Evolutionary conservation across 2,888 invertebrate species (phyloP), one percentile per base, ranked within the genome.

Genomic region (Candidula unifasciata): DNA sequence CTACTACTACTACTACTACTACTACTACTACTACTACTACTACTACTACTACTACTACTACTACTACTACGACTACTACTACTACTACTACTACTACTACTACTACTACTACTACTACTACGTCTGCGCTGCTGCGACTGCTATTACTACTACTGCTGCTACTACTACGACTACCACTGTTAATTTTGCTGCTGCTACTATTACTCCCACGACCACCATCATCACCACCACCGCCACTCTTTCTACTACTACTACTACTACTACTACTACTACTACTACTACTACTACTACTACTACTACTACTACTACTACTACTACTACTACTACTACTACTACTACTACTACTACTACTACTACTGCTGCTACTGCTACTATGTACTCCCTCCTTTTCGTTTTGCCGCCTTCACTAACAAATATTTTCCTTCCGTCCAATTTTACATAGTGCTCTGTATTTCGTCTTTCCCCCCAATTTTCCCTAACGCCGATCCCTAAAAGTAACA

Each of bases 241-340:
- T 76, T 44, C 76, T 76, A n/a, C 54, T 76, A n/a, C 76, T 76
- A 54, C 76, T 76, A 54, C 54, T 52, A 16, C 18, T 76, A 54
- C 54, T 76, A 16, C 54, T 76, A n/a, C 54, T 16, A n/a, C 54
- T 54, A n/a, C 54, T 54, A n/a, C 54, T 54, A n/a, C 54, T 76
- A n/a, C 54, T 76, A n/a, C 54, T 76, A n/a, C 54, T 76, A n/a
- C 21, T 76, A 54, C 54, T 76, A 54, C 76, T 69, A 2, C 27
- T 69, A 30, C 33, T 76, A 54, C 76, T 76, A 54, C 76, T 76
- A 54, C 44, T 44, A 44, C 2, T 44, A 44, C 44, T 44, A 44
- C 44, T 44, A 44, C 44, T 44, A 44, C 0, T 44, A 44, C 44
- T 44, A 44, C 44, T 1, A 44, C 44, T 1, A 44, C 44, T 1